phyloP scores from a whole-genome alignment of 2,888 invertebrate genomes.

The Melanophora roralis region DNA sequence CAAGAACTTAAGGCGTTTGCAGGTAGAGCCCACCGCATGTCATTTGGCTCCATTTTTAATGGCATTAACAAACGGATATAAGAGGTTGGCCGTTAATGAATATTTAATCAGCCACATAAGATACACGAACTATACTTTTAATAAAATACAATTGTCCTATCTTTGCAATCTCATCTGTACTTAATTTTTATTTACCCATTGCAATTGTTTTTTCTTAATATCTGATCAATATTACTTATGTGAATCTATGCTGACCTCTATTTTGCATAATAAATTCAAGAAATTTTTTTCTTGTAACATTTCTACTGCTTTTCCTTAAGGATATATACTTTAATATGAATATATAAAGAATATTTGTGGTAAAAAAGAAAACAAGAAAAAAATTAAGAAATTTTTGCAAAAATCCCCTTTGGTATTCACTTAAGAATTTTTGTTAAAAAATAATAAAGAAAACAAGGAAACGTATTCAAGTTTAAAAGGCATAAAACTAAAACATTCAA shows the following conservation, averaged over 20 bases:
- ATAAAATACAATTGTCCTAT: no score
- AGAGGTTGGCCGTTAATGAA: no score
- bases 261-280: conserved; percentile 36
- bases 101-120: no score
- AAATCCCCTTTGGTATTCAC: conserved; percentile 30
- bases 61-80: no score
- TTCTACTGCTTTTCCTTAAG: not conserved
- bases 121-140: no score
- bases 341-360: conserved; percentile 23
- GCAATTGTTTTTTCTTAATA: not conserved
- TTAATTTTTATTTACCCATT: not conserved
- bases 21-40: no score
- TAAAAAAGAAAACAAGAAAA: not conserved
- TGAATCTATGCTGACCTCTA: conserved; percentile 9
- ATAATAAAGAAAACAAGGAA: not conserved
- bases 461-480: not conserved
- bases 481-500: not conserved
- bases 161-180: not conserved
- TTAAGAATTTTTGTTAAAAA: conserved; percentile 11
- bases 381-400: conserved; percentile 23
- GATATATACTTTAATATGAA: conserved; percentile 7
- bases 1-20: no score
- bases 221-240: not conserved
- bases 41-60: no score
- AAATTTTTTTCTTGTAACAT: not conserved